Base-by-base conservation (phyloP, 2,113 vertebrate genomes). In the Merops nubicus region DNA sequence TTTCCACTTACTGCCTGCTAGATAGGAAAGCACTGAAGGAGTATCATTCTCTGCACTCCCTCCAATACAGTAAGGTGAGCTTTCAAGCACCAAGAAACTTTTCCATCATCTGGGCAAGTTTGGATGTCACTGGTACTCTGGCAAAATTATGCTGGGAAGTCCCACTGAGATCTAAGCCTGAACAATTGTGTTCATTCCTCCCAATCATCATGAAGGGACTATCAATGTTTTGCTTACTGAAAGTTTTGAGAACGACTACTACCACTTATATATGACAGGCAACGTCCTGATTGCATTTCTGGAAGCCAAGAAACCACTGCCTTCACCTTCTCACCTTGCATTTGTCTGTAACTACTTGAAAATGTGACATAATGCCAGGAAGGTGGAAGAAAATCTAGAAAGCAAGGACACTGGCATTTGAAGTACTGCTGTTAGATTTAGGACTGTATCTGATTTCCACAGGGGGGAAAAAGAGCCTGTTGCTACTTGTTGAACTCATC, bases 311-410 rank as follows among this genome's bases (percentile, higher is more conserved):
- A 81, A 91, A 91, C 89, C 68, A 78, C 54, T 91, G 60, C 36
- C 60, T 36, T 92, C 56, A 63, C 50, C 59, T 74, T 78, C 18
- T 51, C 25, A 85, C 77, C 48, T 47, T 34, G 47, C 4, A 21
- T 91, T 91, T 95, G 67, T 38, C 76, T 53, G 3, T 36, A 89
- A 90, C 62, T 91, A 96, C 91, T 34, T 59, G 81, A 91, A 96
- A 95, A 95, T 67, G 31, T 5, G 38, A 91, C 77, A 77, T 76
- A 85, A 93, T 38, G 77, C 15, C 75, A 72, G 36, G 70, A 85
- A 88, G 77, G 72, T 31, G 22, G 54, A 85, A 88, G 43, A 82
- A 94, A 78, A 72, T 54, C 67, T 18, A 76, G 60, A 88, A 88
- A 92, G 54, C 36, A 76, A 47, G 63, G 80, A 26, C 77, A 42